Evolutionary conservation across 1,140 invertebrate species (phyloP), one percentile per base, ranked within the genome.

Genomic region (Agrilus planipennis): DNA sequence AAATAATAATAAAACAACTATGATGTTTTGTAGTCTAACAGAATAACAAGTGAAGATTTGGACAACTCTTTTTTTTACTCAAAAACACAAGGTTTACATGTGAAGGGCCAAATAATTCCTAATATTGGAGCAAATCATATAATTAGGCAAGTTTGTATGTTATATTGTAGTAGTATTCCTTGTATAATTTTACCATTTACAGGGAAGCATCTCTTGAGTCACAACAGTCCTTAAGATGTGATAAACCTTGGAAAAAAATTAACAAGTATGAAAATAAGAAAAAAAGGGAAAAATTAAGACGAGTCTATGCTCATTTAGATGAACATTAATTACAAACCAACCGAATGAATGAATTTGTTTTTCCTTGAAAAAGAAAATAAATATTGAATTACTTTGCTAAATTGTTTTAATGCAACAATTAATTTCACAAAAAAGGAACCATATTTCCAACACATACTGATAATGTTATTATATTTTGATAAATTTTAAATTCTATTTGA

Each of bases 201-300:
- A n/a, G n/a, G n/a, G n/a, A n/a, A n/a, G n/a, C n/a, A n/a, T n/a
- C n/a, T n/a, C n/a, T n/a, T n/a, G n/a, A n/a, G n/a, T n/a, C n/a
- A 12, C 4, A 5, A n/a, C 28, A 30, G 5, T 25, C 22, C 5
- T 11, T 4, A 30, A 12, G 4, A 6, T 12, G 5, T 18, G 55
- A 62, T 15, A 91, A 91, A 63, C 84, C 86, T 4, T 89, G 86
- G 84, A 89, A 89, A 53, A 75, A 76, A 52, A 67, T 75, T 3
- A 81, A 83, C 51, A 81, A 72, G 61, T 83, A 87, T 56, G 68
- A 72, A 14, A 87, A 88, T 55, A 79, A 81, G 52, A 84, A 87
- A 35, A 89, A 89, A 55, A 76, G 76, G 47, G 85, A 93, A 57
- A 94, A 94, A 62, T 56, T 86, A n/a, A 71, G 87, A 53, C 70